phyloP scores from a whole-genome alignment of 92 coral and sea anemone species.

The Phenganax marumi region DNA sequence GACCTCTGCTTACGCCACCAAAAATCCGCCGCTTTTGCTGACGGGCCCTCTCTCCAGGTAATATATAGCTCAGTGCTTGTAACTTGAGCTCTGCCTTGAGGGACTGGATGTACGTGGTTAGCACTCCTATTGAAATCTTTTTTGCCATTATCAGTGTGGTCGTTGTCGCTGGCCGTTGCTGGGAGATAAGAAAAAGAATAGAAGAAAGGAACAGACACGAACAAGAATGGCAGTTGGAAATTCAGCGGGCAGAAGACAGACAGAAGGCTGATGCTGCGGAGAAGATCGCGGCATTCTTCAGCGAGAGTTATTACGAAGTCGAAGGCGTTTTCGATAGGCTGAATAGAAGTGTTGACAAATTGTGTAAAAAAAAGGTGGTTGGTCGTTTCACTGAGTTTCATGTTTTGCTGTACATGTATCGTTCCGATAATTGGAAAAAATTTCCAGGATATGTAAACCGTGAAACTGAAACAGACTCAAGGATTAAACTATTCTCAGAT shows the following conservation, averaged over 20 bases:
- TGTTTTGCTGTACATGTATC: conserved; percentile 49
- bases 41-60: too few species aligned
- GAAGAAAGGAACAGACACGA: background rate
- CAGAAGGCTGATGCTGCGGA: conserved; percentile 20
- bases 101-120: conserved; percentile 4
- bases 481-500: background rate
- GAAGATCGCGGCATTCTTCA: conserved; percentile 20
- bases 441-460: too few species aligned
- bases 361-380: background rate
- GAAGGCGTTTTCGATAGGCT: background rate
- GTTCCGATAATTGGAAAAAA: background rate
- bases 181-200: background rate
- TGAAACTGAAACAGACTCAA: too few species aligned
- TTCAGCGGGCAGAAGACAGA: background rate
- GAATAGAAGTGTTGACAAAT: background rate
- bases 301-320: conserved; percentile 18
- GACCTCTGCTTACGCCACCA: too few species aligned
- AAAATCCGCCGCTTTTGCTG: too few species aligned
- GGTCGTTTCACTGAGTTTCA: conserved; percentile 30
- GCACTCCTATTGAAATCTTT: conserved; percentile 17
- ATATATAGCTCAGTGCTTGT: too few species aligned
- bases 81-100: too few species aligned
- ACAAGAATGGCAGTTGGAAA: background rate
- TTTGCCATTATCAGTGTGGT: background rate
- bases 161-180: background rate